Evolutionary conservation across 2,888 invertebrate species (phyloP).

Genomic region (Amblyjoppa proteus): DNA sequence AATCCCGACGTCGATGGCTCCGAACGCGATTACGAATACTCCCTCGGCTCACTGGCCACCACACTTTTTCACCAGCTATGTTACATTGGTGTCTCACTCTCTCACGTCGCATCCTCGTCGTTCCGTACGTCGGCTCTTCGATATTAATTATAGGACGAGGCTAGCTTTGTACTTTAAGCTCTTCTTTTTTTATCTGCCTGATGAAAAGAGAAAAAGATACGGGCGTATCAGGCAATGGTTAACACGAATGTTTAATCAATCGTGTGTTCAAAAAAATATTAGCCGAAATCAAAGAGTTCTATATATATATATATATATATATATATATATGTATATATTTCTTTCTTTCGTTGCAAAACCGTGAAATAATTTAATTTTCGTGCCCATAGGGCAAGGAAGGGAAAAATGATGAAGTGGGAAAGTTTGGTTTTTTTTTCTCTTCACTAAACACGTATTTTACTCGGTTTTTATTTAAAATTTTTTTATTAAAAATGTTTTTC

Average conservation of each 20-base stretch:
- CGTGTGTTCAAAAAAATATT: slow-evolving; percentile 44
- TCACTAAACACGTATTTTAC: no score
- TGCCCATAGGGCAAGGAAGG: no score
- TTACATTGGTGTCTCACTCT: slow-evolving; percentile 17
- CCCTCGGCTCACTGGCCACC: slow-evolving; percentile 57
- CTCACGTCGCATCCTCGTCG: background rate
- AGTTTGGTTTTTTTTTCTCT: no score
- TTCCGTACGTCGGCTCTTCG: background rate
- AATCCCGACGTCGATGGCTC: background rate
- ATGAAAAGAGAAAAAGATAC: slow-evolving; percentile 9
- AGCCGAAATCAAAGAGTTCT: background rate
- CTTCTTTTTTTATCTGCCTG: slow-evolving; percentile 28
- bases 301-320: no score
- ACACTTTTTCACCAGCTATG: slow-evolving; percentile 51
- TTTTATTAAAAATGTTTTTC: background rate
- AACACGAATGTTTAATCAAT: slow-evolving; percentile 22
- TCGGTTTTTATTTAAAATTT: no score
- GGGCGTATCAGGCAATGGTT: slow-evolving; percentile 25
- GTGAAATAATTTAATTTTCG: no score
- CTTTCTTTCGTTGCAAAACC: no score
- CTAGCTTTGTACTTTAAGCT: slow-evolving; percentile 22
- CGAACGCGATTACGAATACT: slow-evolving; percentile 55
- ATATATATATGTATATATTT: no score
- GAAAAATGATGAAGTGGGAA: no score
- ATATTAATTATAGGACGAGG: slow-evolving; percentile 59